These are phyloP conservation scores for Zosterops japonicus DNA, from an alignment of 2,113 vertebrate species.

Conservation along the genomic window DNA sequence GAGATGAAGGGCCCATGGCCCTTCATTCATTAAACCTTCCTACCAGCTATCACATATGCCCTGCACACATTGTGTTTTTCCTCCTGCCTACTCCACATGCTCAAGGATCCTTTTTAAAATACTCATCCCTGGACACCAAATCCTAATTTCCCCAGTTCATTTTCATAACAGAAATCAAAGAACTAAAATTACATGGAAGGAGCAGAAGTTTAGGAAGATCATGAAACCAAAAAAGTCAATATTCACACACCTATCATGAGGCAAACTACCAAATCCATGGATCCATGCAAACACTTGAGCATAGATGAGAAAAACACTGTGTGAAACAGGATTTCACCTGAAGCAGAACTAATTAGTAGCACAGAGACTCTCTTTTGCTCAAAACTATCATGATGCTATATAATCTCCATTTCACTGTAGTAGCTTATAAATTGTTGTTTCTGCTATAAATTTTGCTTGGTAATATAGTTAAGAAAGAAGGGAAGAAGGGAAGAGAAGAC, in stretches of 20 bases:
- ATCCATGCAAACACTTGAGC: not conserved
- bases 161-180: not conserved
- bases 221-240: not conserved
- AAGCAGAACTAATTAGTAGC: not conserved
- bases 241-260: rapidly evolving
- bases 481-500: not conserved
- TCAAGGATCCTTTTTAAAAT: not conserved
- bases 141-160: not conserved
- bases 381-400: not conserved
- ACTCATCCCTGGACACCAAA: not conserved
- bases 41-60: not conserved
- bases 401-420: not conserved
- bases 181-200: not conserved
- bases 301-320: not conserved
- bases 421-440: not conserved
- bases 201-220: not conserved
- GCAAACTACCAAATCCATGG: not conserved
- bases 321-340: not conserved
- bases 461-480: not conserved
- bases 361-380: not conserved
- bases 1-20: not conserved
- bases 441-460: not conserved
- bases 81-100: not conserved
- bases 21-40: not conserved
- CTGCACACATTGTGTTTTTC: not conserved